phyloP scores from a whole-genome alignment of 1,140 invertebrate genomes.

The Achroia grisella region DNA sequence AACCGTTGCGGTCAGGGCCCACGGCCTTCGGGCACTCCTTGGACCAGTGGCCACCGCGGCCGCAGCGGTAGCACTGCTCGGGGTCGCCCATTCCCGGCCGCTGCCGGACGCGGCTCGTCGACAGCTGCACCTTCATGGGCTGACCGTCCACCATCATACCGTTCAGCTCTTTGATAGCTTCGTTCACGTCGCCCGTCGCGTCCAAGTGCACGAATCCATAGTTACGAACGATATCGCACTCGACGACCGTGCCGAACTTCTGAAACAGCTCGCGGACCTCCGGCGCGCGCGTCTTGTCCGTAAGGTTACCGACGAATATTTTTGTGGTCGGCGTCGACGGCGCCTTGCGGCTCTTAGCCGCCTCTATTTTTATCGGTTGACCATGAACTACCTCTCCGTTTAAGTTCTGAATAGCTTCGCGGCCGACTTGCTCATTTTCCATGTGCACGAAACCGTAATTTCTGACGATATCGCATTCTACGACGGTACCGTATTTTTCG shows the following conservation, averaged over 20 bases:
- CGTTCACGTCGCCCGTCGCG: slow-evolving; percentile 86
- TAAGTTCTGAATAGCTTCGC: slow-evolving; percentile 92
- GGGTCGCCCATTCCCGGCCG: slow-evolving; percentile 96
- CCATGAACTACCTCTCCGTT: slow-evolving; percentile 92
- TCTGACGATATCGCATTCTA: slow-evolving; percentile 96
- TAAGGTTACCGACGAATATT: slow-evolving; percentile 93
- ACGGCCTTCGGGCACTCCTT: slow-evolving; percentile 90
- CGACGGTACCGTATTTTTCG: slow-evolving; percentile 95
- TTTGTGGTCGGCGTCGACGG: slow-evolving; percentile 90
- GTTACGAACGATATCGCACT: slow-evolving; percentile 93
- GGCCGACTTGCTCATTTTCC: slow-evolving; percentile 92
- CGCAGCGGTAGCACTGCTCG: slow-evolving; percentile 95
- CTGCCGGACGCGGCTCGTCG: slow-evolving; percentile 91
- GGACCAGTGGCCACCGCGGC: slow-evolving; percentile 94
- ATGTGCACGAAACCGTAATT: slow-evolving; percentile 99
- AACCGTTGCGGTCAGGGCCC: slow-evolving; percentile 84
- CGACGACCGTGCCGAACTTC: slow-evolving; percentile 91
- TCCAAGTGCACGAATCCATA: slow-evolving; percentile 94
- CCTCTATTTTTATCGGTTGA: slow-evolving; percentile 92
- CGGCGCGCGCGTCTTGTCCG: slow-evolving; percentile 90
- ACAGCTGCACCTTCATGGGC: slow-evolving; percentile 92
- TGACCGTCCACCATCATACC: slow-evolving; percentile 88
- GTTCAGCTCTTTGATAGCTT: slow-evolving; percentile 90
- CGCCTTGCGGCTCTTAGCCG: slow-evolving; percentile 88
- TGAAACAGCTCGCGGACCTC: slow-evolving; percentile 90